Conservation (phyloP, 2,888 invertebrate species). For the Erynnis tages region DNA sequence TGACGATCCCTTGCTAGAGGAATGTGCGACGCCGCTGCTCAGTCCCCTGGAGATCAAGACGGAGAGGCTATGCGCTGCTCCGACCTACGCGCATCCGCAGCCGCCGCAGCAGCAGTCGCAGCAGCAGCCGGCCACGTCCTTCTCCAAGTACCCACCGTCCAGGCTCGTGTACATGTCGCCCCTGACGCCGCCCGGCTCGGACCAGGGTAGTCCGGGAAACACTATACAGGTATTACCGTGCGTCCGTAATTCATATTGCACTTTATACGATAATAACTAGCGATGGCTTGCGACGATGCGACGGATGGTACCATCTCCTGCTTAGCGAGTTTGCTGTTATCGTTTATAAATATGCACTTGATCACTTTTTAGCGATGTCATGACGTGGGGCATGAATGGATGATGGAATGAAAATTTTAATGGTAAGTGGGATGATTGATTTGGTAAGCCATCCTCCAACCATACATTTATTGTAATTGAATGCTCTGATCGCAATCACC, state of each 20-base stretch:
- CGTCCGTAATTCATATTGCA: no score
- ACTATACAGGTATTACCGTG: constrained; percentile 84
- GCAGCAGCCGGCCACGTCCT: constrained; percentile 57
- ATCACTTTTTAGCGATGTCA: constrained; percentile 39
- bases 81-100: constrained; percentile 63
- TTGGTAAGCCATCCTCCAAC: constrained; percentile 39
- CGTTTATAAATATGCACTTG: constrained; percentile 20
- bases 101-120: constrained; percentile 49
- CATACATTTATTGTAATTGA: constrained; percentile 38
- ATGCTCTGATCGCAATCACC: constrained; percentile 3
- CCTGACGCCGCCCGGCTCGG: constrained; percentile 92
- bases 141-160: constrained; percentile 71
- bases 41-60: constrained; percentile 91
- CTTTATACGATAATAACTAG: no score
- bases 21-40: constrained; percentile 85
- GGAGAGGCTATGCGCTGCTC: constrained; percentile 84
- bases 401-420: constrained; percentile 34
- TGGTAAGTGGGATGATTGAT: constrained; percentile 36
- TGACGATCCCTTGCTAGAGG: constrained; percentile 81
- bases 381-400: constrained; percentile 30
- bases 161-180: constrained; percentile 89
- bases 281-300: constrained; percentile 54
- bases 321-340: constrained; percentile 52
- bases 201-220: constrained; percentile 91
- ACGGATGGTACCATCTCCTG: constrained; percentile 66